These are phyloP conservation scores for Mesoligia furuncula DNA, from an alignment of 2,888 invertebrate species.

Conservation along the genomic window DNA sequence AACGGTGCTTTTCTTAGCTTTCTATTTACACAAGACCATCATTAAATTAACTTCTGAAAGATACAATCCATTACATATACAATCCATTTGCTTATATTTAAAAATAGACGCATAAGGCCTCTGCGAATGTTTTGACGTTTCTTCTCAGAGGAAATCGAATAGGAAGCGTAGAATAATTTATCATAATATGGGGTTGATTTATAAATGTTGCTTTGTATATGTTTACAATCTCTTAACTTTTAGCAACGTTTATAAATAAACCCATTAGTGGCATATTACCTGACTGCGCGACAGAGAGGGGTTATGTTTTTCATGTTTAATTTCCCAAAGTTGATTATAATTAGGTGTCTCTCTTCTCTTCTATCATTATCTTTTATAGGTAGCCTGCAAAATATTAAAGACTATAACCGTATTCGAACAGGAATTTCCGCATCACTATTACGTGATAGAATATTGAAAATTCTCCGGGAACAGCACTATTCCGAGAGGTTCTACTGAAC, in stretches of 20 bases:
- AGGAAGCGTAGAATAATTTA: not conserved
- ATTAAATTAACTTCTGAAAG: not conserved
- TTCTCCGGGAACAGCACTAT: slow-evolving; percentile 46
- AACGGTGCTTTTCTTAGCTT: not conserved
- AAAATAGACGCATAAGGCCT: no score
- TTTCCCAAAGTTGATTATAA: not conserved
- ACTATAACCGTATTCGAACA: slow-evolving; percentile 13
- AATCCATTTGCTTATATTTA: not conserved
- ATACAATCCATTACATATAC: no score
- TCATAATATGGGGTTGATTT: not conserved
- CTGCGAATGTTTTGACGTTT: not conserved
- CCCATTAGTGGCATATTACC: not conserved
- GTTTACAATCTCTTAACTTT: not conserved
- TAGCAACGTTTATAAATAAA: not conserved
- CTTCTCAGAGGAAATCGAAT: not conserved
- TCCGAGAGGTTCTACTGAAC: slow-evolving; percentile 47
- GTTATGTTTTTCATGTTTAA: not conserved
- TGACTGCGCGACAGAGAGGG: not conserved
- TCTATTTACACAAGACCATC: no score
- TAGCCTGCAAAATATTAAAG: not conserved
- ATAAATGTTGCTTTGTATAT: not conserved
- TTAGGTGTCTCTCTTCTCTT: not conserved
- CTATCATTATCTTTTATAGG: not conserved
- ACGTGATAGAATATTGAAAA: slow-evolving; percentile 36
- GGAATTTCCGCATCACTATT: slow-evolving; percentile 22